Evolutionary conservation across 2,797 vertebrate species (phyloP).

Genomic region (Takifugu rubripes): DNA sequence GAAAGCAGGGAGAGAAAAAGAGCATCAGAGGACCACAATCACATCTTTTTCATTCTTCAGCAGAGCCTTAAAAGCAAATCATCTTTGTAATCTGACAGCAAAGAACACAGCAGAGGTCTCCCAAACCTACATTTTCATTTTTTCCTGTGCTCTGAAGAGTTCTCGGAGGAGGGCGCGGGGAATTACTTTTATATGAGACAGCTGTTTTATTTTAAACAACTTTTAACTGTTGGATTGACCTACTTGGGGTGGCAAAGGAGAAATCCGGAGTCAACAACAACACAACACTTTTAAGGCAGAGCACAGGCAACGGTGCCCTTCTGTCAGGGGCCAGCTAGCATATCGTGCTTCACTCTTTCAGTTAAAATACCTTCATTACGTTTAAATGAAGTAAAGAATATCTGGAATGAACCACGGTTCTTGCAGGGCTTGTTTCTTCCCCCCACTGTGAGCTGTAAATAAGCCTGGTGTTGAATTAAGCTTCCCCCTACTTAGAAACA

Average conservation of each 20-base stretch:
- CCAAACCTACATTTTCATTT: conserved; percentile 45
- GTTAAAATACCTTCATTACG: conserved; percentile 10
- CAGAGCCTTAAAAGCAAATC: conserved; percentile 40
- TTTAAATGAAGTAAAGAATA: not conserved
- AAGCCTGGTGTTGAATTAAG: conserved; percentile 1
- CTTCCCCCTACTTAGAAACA: conserved; percentile 6
- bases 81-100: conserved; percentile 52
- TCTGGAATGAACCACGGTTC: conserved; percentile 6
- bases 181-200: conserved; percentile 58
- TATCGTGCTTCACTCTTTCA: not conserved
- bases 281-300: conserved; percentile 19
- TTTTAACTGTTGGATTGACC: conserved; percentile 65
- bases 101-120: conserved; percentile 55
- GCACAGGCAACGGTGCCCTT: conserved; percentile 25
- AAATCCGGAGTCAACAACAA: conserved; percentile 39
- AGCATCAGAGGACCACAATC: conserved; percentile 33
- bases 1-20: conserved; percentile 40
- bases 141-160: conserved; percentile 27
- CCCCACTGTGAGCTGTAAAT: not conserved
- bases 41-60: conserved; percentile 30
- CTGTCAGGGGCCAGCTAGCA: conserved; percentile 4
- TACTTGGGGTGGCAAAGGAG: conserved; percentile 46
- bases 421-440: not conserved
- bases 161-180: conserved; percentile 38
- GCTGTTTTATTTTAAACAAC: conserved; percentile 58